Base-by-base conservation (phyloP, 2,113 vertebrate genomes). In the Pelmatolapia mariae region DNA sequence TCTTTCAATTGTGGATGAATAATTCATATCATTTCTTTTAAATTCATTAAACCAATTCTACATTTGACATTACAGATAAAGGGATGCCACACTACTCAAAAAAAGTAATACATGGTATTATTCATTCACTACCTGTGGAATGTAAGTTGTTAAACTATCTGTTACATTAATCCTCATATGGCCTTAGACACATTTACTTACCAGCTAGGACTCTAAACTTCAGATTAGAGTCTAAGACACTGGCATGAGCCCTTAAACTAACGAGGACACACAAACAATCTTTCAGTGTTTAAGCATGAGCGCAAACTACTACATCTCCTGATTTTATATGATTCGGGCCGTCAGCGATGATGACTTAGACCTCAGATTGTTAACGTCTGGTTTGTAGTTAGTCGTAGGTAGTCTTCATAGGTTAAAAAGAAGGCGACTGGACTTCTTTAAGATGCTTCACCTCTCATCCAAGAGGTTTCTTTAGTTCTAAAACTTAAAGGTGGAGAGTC, bases 61-160 rank as follows among this genome's bases (percentile, higher is more conserved):
- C 40, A 16, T 45, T 73, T 45, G 22, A 45, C 40, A 10, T 73
- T 73, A 45, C 68, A 73, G 40, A 45, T 45, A 73, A 73, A 45
- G 38, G 66, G 8, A 73, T 38, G 16, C 66, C n/a, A 73, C 13
- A 10, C 66, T 29, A 45, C n/a, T 68, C 2, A 68, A 68, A 43
- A 31, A 73, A 73, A 26, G 68, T 73, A 45, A 73, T 43, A 73
- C 68, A 3, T 7, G 40, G 13, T 26, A 18, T 76, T 76, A 76
- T 76, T 76, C 24, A 76, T 47, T 76, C 0, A 47, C 40, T 76
- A 26, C 68, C 40, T 29, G 13, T 71, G 66, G 38, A 40, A 40
- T 38, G 19, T 45, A 0, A 26, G 24, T 76, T 47, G 22, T 47
- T 47, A 47, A 26, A 76, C 2, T 29, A 47, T 11, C 22, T 18